Evolutionary conservation across 2,888 invertebrate species (phyloP).

Genomic region (Stratiomys singularior): DNA sequence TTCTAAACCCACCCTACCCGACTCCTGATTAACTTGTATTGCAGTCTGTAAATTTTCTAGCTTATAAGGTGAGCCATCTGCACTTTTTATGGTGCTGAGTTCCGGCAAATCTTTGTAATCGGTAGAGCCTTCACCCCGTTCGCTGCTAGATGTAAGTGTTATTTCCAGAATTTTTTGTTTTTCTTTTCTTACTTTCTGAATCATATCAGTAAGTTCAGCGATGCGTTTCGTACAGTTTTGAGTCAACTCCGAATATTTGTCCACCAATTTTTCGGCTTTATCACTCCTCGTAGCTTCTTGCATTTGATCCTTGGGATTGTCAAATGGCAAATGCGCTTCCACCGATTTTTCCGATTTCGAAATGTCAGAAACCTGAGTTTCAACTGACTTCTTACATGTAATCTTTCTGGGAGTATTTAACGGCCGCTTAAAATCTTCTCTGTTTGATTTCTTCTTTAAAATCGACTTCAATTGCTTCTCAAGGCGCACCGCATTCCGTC

Average conservation of each 20-base stretch:
- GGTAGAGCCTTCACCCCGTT: slow-evolving; percentile 61
- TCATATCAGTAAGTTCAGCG: slow-evolving; percentile 68
- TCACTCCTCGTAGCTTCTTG: neutral
- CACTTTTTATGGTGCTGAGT: slow-evolving; percentile 45
- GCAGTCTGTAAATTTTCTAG: neutral
- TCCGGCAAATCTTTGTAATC: slow-evolving; percentile 63
- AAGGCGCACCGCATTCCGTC: slow-evolving; percentile 13
- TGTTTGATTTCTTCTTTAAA: slow-evolving; percentile 48
- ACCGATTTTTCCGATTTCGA: slow-evolving; percentile 24
- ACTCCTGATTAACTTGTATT: neutral
- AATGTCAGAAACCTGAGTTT: slow-evolving; percentile 19
- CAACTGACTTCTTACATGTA: neutral
- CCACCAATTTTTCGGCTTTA: slow-evolving; percentile 50
- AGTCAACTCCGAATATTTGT: slow-evolving; percentile 68
- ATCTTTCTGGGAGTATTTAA: neutral
- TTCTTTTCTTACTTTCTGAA: slow-evolving; percentile 71
- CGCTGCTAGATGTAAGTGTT: slow-evolving; percentile 61
- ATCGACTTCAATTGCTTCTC: slow-evolving; percentile 38
- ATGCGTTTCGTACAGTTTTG: slow-evolving; percentile 70
- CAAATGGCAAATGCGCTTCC: neutral
- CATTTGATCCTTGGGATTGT: neutral
- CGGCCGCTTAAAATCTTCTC: neutral
- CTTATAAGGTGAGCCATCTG: slow-evolving; percentile 21
- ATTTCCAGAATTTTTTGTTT: slow-evolving; percentile 67
- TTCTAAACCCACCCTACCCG: slow-evolving; percentile 55